Evolutionary conservation across 2,888 invertebrate genomes (phyloP).

Genomic region (Drepanosiphum platanoidis): DNA sequence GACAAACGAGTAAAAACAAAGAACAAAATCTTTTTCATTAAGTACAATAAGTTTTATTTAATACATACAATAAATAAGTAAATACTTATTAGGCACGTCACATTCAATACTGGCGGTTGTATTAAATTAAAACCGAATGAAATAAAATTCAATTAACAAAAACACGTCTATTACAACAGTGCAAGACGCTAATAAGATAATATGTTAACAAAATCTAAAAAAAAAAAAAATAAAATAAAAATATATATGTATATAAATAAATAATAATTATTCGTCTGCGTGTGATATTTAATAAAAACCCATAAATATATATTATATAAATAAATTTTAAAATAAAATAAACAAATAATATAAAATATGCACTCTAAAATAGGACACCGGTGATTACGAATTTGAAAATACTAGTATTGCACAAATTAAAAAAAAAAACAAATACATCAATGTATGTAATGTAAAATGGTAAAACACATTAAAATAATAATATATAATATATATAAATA

Average conservation of each 20-base stretch:
- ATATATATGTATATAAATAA: slow-evolving; percentile 23
- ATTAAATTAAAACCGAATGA: slow-evolving; percentile 36
- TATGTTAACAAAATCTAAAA: slow-evolving; percentile 24
- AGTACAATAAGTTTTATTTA: slow-evolving; percentile 51
- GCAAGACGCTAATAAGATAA: slow-evolving; percentile 24
- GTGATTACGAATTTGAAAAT: slow-evolving; percentile 38
- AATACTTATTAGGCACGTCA: slow-evolving; percentile 53
- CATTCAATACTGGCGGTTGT: slow-evolving; percentile 50
- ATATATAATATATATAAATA: slow-evolving; percentile 17
- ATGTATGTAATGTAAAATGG: neutral
- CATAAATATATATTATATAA: neutral
- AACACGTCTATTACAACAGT: slow-evolving; percentile 26
- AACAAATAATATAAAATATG: neutral
- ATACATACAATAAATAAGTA: slow-evolving; percentile 51
- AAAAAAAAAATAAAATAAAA: slow-evolving; percentile 24
- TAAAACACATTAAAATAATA: neutral
- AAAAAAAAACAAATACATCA: neutral
- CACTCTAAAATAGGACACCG: neutral
- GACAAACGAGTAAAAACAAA: neutral
- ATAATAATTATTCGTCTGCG: slow-evolving; percentile 1
- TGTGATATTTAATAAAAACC: neutral
- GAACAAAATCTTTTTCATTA: neutral
- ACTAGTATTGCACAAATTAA: slow-evolving; percentile 44
- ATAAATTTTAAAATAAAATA: neutral
- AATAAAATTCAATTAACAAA: slow-evolving; percentile 19